Conservation (phyloP, 2,113 vertebrate genomes). For the Urocitellus parryii region DNA sequence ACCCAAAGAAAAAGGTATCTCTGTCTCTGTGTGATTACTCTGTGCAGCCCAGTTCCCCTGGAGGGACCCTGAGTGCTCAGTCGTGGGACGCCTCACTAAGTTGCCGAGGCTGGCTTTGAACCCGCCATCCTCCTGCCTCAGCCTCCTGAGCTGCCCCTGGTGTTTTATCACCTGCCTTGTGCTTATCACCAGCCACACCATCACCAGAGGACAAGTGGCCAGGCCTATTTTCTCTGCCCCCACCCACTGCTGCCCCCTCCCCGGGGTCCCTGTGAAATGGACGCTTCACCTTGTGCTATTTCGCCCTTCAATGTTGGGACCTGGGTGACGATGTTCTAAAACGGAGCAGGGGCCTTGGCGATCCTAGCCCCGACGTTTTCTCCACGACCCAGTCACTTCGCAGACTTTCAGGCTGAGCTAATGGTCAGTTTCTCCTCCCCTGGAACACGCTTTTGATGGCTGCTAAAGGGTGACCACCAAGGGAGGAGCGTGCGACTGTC, state of each 20-base stretch:
- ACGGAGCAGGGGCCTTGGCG: not conserved
- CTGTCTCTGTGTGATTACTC: too few relatives aligned
- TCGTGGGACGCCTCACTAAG: too few relatives aligned
- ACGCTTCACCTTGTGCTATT: not conserved
- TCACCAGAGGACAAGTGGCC: rapidly evolving
- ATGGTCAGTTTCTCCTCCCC: not conserved
- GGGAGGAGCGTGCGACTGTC: too few relatives aligned
- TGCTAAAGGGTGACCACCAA: not conserved
- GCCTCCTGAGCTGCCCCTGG: not conserved
- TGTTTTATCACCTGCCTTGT: not conserved
- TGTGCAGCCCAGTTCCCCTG: too few relatives aligned
- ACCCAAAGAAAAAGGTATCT: too few relatives aligned
- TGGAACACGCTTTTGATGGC: not conserved
- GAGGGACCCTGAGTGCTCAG: too few relatives aligned
- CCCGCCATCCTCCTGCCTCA: too few relatives aligned
- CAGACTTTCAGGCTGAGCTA: too few relatives aligned
- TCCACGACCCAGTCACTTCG: not conserved
- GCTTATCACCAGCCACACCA: not conserved
- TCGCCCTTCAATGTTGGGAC: rapidly evolving
- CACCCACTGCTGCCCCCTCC: rapidly evolving
- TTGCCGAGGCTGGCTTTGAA: too few relatives aligned
- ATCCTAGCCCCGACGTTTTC: too few relatives aligned
- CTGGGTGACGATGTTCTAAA: not conserved
- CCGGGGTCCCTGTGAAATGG: not conserved
- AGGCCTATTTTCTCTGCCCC: not conserved